phyloP scores from a whole-genome alignment of 2,113 vertebrate species.

The cattle (Bos taurus) region ARS-UCD2.0 NC_037337.1:42661001-42661500 shows the following conservation, averaged over 20 bases:
- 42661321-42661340: conserved; percentile 35
- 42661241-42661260: conserved; percentile 67
- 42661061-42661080: conserved; percentile 97
- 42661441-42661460: conserved; percentile 53
- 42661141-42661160: conserved; percentile 56
- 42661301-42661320: conserved; percentile 20
- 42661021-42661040: conserved; percentile 98
- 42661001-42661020: conserved; percentile 96
- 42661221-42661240: conserved; percentile 76
- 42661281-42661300: conserved; percentile 24
- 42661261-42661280: conserved; percentile 58
- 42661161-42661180: conserved; percentile 75
- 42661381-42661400: conserved; percentile 71
- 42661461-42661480: not conserved
- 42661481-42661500: conserved; percentile 40
- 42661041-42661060: conserved; percentile 99
- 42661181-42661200: conserved; percentile 84
- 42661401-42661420: conserved; percentile 55
- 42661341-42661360: not conserved
- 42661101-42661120: conserved; percentile 44
- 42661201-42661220: conserved; percentile 73
- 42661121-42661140: conserved; percentile 73
- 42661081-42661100: conserved; percentile 63
- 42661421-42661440: conserved; percentile 51
- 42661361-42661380: conserved; percentile 64